These are phyloP conservation scores for Alauda arvensis DNA, from an alignment of 2,797 vertebrate species.

Conservation along the genomic window DNA sequence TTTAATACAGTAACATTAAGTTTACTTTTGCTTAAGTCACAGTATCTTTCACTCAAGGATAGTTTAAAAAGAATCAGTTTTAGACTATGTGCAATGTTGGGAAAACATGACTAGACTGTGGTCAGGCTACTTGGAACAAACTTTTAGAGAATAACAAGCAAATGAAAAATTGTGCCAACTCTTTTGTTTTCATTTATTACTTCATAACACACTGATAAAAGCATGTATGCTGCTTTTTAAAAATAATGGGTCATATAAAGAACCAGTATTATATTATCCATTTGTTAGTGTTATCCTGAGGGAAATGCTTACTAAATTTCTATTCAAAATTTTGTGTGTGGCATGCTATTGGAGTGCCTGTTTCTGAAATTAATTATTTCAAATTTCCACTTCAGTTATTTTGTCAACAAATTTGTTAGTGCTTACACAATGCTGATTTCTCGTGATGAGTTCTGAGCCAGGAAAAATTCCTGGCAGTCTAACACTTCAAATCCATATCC, in stretches of 20 bases:
- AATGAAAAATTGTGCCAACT: not conserved
- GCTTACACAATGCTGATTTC: constrained; percentile 95
- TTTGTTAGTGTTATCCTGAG: not conserved
- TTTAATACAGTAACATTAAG: not conserved
- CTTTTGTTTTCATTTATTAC: not conserved
- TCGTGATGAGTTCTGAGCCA: constrained; percentile 87
- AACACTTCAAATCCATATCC: constrained; percentile 96
- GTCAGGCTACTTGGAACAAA: not conserved
- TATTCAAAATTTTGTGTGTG: not conserved
- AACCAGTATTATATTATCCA: not conserved
- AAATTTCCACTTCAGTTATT: constrained; percentile 8
- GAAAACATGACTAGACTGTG: not conserved
- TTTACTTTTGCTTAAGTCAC: not conserved
- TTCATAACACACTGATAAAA: not conserved
- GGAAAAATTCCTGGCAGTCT: constrained; percentile 85
- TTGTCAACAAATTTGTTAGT: constrained; percentile 12
- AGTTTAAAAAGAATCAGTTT: not conserved
- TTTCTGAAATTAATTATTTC: not conserved
- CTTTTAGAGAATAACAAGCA: not conserved
- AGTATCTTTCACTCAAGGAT: not conserved
- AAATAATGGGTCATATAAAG: not conserved
- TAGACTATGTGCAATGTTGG: not conserved
- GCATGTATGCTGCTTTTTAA: not conserved
- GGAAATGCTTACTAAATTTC: not conserved
- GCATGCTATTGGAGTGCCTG: not conserved